These are phyloP conservation scores for Myiozetetes cayanensis DNA, from an alignment of 2,113 vertebrate genomes.

Conservation along the genomic window DNA sequence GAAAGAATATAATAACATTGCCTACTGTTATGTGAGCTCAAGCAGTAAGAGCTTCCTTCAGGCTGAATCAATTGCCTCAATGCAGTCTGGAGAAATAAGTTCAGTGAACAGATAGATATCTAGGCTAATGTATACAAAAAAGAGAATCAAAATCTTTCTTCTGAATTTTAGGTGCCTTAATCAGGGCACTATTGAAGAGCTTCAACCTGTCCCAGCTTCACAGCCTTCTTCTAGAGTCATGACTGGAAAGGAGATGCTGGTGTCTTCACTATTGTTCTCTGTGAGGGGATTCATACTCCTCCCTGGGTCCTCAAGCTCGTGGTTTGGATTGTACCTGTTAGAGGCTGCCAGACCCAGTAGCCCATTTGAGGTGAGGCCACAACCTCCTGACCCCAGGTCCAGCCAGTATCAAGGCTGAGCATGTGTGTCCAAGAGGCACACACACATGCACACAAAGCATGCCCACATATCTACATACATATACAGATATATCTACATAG, in stretches of 20 bases:
- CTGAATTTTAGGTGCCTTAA: neutral
- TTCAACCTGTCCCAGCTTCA: neutral
- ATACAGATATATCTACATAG: neutral
- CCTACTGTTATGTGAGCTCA: neutral
- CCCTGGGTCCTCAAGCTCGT: neutral
- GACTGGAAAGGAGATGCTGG: neutral
- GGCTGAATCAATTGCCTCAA: neutral
- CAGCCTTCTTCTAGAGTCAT: neutral
- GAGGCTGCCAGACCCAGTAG: neutral
- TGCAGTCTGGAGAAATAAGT: neutral
- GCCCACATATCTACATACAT: too few species aligned
- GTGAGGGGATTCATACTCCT: neutral
- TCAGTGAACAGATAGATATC: neutral
- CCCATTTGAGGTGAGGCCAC: fast-evolving
- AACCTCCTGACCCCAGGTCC: neutral
- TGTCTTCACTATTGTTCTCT: neutral
- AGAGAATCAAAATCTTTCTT: neutral
- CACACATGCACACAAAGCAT: too few species aligned
- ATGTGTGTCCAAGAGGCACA: fast-evolving
- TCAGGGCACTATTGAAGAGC: neutral
- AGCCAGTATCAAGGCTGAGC: neutral
- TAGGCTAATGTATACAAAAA: neutral
- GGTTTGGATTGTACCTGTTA: neutral
- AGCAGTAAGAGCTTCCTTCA: neutral
- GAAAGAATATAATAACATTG: neutral